Conservation (phyloP, 2,797 vertebrate genomes). For the Myripristis jacobus region DNA sequence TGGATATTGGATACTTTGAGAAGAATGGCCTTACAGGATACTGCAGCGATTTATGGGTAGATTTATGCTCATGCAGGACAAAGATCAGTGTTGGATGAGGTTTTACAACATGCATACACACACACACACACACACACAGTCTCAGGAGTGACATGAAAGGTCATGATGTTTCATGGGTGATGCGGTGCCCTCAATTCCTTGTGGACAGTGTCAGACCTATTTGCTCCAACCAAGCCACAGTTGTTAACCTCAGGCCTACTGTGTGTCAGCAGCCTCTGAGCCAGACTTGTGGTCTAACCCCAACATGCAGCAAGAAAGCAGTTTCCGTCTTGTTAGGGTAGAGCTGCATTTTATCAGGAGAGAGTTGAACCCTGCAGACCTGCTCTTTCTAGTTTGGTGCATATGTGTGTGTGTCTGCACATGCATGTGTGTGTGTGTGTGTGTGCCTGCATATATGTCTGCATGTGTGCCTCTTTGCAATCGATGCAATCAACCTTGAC, state of each 20-base stretch:
- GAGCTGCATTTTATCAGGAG: conserved; percentile 29
- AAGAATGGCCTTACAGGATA: neutral
- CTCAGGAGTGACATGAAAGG: conserved; percentile 17
- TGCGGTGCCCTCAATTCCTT: conserved; percentile 40
- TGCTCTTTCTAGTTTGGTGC: conserved; percentile 1
- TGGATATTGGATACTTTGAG: too few relatives aligned
- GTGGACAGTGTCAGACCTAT: conserved; percentile 29
- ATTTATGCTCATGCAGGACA: neutral
- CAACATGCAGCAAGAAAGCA: conserved; percentile 16
- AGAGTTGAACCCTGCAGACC: conserved; percentile 15
- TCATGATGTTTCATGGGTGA: conserved; percentile 15
- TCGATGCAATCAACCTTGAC: conserved; percentile 81
- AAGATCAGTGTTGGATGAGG: neutral
- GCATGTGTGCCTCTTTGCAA: conserved; percentile 17
- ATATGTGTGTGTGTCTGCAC: conserved; percentile 18
- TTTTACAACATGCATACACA: conserved; percentile 5
- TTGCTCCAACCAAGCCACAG: conserved; percentile 40
- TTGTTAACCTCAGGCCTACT: conserved; percentile 51
- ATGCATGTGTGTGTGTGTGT: too few relatives aligned
- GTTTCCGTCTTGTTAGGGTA: conserved; percentile 30
- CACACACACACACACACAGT: conserved; percentile 8
- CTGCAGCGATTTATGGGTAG: conserved; percentile 6
- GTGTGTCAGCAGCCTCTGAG: conserved; percentile 48
- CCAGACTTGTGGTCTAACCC: conserved; percentile 47
- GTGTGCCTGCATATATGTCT: too few relatives aligned